These are phyloP conservation scores for Loris lydekkerianus DNA, from an alignment of 2,797 vertebrate genomes.

Conservation along the genomic window DNA sequence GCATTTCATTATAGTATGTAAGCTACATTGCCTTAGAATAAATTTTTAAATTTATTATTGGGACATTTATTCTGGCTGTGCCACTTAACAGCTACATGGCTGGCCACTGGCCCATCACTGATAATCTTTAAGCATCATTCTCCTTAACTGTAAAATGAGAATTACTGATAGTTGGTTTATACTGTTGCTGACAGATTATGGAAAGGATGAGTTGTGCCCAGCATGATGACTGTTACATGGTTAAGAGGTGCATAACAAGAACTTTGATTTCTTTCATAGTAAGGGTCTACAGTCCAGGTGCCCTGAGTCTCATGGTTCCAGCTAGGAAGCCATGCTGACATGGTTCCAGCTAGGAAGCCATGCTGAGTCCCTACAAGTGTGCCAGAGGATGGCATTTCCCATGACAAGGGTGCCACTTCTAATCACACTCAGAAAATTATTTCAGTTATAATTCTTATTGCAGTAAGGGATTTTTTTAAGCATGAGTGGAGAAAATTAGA, in stretches of 20 bases:
- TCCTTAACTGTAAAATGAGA: not conserved
- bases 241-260: not conserved
- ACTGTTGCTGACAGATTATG: not conserved
- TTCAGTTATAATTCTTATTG: not conserved
- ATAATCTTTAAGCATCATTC: conserved; percentile 1
- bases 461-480: conserved; percentile 11
- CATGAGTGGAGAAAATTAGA: not conserved
- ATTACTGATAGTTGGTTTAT: not conserved
- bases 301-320: not conserved
- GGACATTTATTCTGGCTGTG: not conserved
- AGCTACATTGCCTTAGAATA: not conserved
- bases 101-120: not conserved
- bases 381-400: not conserved
- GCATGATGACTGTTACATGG: not conserved
- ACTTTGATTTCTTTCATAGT: not conserved
- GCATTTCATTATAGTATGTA: not conserved
- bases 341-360: not conserved
- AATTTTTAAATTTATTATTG: not conserved
- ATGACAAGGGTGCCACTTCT: not conserved
- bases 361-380: not conserved
- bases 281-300: not conserved
- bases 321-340: not conserved
- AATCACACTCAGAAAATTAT: not conserved
- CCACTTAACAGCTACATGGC: not conserved
- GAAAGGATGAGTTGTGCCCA: not conserved